A percentile compares a stretch with the other conserved stretches of the same genome.
phyloP scores from a whole-genome alignment of 2,888 invertebrate species.

The Meghimatium bilineatum region DNA sequence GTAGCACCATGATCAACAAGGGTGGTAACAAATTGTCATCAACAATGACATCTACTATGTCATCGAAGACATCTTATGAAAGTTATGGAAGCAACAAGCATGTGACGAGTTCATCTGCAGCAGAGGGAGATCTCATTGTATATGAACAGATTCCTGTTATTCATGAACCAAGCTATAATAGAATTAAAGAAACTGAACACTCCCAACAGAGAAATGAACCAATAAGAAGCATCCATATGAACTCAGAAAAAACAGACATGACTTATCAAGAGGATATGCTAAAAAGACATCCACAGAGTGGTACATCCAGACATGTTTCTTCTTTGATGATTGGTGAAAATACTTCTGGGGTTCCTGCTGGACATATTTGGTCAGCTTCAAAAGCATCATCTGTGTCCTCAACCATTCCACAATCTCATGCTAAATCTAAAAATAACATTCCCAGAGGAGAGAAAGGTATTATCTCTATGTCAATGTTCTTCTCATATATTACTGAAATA shows the following conservation, averaged over 20 bases:
- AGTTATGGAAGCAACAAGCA: neutral
- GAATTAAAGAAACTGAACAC: conserved; percentile 12
- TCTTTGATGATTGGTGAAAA: conserved; percentile 23
- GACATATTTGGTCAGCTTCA: neutral
- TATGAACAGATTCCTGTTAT: conserved; percentile 44
- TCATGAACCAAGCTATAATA: conserved; percentile 11
- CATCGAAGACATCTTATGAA: neutral
- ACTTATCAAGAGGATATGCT: conserved; percentile 16
- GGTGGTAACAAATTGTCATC: neutral
- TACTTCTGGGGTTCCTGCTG: neutral
- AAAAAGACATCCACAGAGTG: neutral
- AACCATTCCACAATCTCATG: neutral
- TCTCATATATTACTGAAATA: too few species aligned
- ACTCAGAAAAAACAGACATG: conserved; percentile 17
- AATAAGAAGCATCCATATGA: neutral
- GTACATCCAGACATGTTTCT: conserved; percentile 19
- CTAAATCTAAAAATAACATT: conserved; percentile 5
- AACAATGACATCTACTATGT: neutral
- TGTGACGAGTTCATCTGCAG: neutral
- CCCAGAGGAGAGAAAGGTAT: conserved; percentile 30
- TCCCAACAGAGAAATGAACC: neutral
- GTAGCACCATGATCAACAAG: conserved; percentile 42
- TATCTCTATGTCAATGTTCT: too few species aligned
- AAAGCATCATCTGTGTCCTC: conserved; percentile 4
- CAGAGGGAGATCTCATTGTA: conserved; percentile 30